phyloP scores from a whole-genome alignment of 1,140 invertebrate genomes.

The Heliconius hermathena region DNA sequence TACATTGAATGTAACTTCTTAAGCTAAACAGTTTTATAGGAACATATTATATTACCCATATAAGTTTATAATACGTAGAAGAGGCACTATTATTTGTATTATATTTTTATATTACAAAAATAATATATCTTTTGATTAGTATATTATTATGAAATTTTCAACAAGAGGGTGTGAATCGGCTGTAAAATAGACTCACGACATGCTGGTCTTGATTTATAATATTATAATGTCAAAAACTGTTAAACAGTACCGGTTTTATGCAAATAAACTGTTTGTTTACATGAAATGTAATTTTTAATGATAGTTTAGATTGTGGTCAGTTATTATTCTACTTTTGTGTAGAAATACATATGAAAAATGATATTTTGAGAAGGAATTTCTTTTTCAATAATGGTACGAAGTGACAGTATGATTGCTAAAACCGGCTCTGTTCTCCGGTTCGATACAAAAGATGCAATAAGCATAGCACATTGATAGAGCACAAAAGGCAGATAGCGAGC shows the following conservation, averaged over 20 bases:
- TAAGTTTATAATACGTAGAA: not conserved
- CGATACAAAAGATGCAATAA: conserved; percentile 78
- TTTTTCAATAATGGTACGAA: not conserved
- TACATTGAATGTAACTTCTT: not conserved
- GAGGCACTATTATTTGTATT: not conserved
- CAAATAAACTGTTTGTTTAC: not conserved
- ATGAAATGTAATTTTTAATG: not conserved
- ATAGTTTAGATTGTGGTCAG: not conserved
- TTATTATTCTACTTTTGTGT: not conserved
- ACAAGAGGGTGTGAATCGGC: not conserved
- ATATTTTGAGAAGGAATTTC: not conserved
- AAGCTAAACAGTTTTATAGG: not conserved
- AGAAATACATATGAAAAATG: not conserved
- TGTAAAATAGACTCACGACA: not conserved
- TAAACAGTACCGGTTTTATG: not conserved
- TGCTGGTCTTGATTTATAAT: not conserved
- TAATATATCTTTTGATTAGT: not conserved
- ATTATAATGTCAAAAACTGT: not conserved
- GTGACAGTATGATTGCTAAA: conserved; percentile 33
- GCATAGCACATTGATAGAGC: conserved; percentile 80
- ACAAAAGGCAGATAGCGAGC: conserved; percentile 80
- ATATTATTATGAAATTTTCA: not conserved
- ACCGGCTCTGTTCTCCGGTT: conserved; percentile 37
- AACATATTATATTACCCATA: not conserved
- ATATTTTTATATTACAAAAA: conserved; percentile 3